phyloP scores from a whole-genome alignment of 2,113 vertebrate genomes.

The Emydocephalus ijimae region DNA sequence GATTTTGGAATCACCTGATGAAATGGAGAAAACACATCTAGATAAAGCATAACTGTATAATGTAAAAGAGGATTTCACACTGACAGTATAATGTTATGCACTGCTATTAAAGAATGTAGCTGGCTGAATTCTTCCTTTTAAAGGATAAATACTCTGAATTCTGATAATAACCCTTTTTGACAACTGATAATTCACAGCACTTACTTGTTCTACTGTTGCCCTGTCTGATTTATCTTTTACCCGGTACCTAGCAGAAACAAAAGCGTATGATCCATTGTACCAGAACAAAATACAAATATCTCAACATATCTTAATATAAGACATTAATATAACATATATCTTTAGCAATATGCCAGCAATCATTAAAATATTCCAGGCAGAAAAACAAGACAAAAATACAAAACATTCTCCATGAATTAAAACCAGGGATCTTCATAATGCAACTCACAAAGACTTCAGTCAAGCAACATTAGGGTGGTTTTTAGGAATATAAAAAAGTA shows the following conservation, averaged over 20 bases:
- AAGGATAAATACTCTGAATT: neutral
- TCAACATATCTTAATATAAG: neutral
- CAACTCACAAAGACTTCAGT: neutral
- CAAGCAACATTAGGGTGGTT: neutral
- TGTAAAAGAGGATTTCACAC: neutral
- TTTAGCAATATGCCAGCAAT: neutral
- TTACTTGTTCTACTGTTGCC: slow-evolving; percentile 94
- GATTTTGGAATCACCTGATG: neutral
- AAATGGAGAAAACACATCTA: neutral
- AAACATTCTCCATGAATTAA: neutral
- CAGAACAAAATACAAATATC: neutral
- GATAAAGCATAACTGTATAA: neutral
- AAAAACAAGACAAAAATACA: neutral
- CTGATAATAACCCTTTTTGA: neutral
- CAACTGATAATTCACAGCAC: neutral
- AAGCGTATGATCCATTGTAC: neutral
- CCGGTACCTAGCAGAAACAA: slow-evolving; percentile 77
- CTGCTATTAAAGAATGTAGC: neutral
- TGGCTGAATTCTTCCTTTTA: neutral
- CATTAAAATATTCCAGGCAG: neutral
- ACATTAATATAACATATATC: too few species aligned
- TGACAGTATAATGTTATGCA: neutral
- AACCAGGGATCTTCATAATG: neutral
- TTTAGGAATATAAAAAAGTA: neutral
- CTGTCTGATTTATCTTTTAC: slow-evolving; percentile 96